Conservation (phyloP, 1,140 invertebrate species). For the Drosophila subpulchrella region DNA sequence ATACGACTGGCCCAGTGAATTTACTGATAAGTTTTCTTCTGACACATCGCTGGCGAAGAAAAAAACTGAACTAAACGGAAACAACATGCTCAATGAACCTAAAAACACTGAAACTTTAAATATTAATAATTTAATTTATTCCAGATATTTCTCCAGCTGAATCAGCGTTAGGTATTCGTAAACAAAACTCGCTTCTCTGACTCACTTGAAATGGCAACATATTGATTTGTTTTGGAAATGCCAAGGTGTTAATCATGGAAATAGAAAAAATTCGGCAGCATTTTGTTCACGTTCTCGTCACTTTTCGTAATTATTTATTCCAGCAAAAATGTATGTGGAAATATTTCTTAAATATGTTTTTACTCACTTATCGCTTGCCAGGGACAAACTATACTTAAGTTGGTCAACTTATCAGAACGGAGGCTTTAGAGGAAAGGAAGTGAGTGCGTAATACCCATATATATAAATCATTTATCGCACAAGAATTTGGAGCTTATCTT, state of each 20-base stretch:
- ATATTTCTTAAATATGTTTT: constrained; percentile 16
- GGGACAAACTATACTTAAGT: constrained; percentile 39
- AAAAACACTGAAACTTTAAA: constrained; percentile 23
- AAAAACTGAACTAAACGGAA: constrained; percentile 37
- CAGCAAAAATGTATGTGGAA: constrained; percentile 5
- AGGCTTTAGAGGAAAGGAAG: constrained; percentile 44
- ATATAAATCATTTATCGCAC: not conserved
- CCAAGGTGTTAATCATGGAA: constrained; percentile 62
- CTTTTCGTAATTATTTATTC: constrained; percentile 30
- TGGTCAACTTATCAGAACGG: constrained; percentile 61
- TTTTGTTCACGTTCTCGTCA: constrained; percentile 26
- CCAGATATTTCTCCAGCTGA: constrained; percentile 22
- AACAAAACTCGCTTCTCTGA: constrained; percentile 40
- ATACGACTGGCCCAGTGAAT: constrained; percentile 32
- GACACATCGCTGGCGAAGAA: constrained; percentile 47
- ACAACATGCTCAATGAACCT: constrained; percentile 28
- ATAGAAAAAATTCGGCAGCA: constrained; percentile 19
- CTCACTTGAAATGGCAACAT: constrained; percentile 51
- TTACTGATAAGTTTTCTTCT: constrained; percentile 66
- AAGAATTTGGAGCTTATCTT: constrained; percentile 30
- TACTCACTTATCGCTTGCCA: constrained; percentile 43
- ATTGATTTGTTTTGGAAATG: constrained; percentile 45
- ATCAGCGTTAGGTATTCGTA: constrained; percentile 21
- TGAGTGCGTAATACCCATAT: constrained; percentile 10
- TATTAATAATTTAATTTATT: constrained; percentile 3